Percentiles rank a stretch among this genome's conserved stretches.
These are phyloP conservation scores for Entomobrya proxima DNA, from an alignment of 2,888 invertebrate species.

Conservation along the genomic window DNA sequence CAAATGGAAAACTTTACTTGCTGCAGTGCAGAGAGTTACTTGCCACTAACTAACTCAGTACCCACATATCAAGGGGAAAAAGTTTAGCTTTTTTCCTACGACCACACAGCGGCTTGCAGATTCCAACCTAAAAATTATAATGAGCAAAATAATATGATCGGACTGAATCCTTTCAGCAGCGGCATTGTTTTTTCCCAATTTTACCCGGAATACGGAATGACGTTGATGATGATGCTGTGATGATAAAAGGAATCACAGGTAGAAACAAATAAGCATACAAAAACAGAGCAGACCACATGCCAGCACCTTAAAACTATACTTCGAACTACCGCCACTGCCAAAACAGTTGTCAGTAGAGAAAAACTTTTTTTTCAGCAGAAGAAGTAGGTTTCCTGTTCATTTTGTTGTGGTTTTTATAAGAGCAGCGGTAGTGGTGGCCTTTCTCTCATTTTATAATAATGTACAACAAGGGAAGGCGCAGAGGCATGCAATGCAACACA, in stretches of 20 bases:
- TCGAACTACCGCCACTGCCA: not conserved
- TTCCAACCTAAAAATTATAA: too few species aligned
- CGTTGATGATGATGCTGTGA: not conserved
- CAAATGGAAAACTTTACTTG: too few species aligned
- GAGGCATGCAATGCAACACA: not conserved
- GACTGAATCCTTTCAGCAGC: not conserved
- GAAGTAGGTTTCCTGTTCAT: not conserved
- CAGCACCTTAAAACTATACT: slow-evolving; percentile 16
- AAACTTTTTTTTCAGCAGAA: not conserved
- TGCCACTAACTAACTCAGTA: too few species aligned
- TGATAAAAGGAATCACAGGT: not conserved
- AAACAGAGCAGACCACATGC: slow-evolving; percentile 40
- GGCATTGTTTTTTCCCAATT: slow-evolving; percentile 12
- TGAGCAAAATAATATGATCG: too few species aligned
- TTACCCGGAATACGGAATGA: not conserved
- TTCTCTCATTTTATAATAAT: too few species aligned
- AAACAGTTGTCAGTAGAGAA: not conserved
- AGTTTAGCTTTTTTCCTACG: too few species aligned
- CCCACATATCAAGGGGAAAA: too few species aligned
- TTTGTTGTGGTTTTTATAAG: slow-evolving; percentile 7
- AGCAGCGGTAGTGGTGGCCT: not conserved
- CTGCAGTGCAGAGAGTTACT: too few species aligned
- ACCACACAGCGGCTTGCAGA: too few species aligned
- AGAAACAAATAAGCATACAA: not conserved
- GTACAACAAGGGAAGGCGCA: not conserved